These are phyloP conservation scores for Lindbergichthys nudifrons DNA, from an alignment of 2,797 vertebrate genomes.

Conservation along the genomic window DNA sequence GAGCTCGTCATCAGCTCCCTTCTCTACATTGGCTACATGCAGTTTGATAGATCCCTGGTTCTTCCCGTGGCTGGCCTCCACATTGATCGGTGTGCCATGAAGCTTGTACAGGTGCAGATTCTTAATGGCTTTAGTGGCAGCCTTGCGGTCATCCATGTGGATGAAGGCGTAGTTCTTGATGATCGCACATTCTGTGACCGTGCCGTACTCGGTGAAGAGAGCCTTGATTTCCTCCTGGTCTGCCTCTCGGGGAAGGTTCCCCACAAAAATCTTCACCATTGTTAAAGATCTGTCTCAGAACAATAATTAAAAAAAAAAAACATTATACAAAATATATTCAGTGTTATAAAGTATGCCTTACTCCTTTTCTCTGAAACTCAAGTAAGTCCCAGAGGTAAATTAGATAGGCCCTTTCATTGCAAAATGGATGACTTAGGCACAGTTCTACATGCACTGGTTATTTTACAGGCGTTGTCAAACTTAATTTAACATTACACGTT, in stretches of 20 bases:
- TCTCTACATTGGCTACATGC: slow-evolving; percentile 88
- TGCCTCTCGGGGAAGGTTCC: slow-evolving; percentile 84
- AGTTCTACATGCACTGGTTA: background rate
- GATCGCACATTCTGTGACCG: slow-evolving; percentile 86
- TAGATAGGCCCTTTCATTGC: background rate
- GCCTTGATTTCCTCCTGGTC: slow-evolving; percentile 84
- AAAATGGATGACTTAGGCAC: slow-evolving; percentile 52
- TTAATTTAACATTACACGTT: fast-evolving
- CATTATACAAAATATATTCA: fast-evolving
- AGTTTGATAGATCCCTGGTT: slow-evolving; percentile 85
- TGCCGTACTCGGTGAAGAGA: slow-evolving; percentile 82
- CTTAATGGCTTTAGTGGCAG: slow-evolving; percentile 86
- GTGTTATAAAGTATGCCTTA: fast-evolving
- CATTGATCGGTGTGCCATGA: slow-evolving; percentile 84
- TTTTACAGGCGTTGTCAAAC: fast-evolving
- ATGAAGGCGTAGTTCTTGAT: slow-evolving; percentile 88
- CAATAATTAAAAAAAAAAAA: fast-evolving
- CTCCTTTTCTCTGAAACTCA: fast-evolving
- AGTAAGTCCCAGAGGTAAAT: background rate
- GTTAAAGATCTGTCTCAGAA: slow-evolving; percentile 37
- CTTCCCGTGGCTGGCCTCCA: slow-evolving; percentile 85
- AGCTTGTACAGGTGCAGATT: slow-evolving; percentile 84
- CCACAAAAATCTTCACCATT: slow-evolving; percentile 89
- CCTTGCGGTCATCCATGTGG: slow-evolving; percentile 88
- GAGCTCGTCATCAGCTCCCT: slow-evolving; percentile 81